Base-by-base conservation (phyloP, 2,888 invertebrate genomes). In the Tortricodes alternella region DNA sequence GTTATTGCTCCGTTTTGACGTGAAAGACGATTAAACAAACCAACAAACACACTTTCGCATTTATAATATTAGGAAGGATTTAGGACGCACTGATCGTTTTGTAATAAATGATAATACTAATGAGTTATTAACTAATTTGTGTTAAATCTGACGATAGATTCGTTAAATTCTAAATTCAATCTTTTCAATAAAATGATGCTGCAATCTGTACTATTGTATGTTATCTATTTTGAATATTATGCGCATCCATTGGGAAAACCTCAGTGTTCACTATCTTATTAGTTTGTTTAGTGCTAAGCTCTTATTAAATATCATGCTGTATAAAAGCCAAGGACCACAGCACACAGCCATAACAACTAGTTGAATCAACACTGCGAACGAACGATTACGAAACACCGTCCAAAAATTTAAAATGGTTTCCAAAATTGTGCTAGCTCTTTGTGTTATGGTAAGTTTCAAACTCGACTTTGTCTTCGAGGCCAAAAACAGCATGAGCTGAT, bases 161-260 rank as follows among this genome's bases (percentile, higher is more conserved):
- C 16, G 27, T 15, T 15, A n/a, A 15, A 43, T 9, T 18, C 16
- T 23, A n/a, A 1, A n/a, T n/a, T 27, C n/a, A 2, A 18, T 3
- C 4, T 34, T 53, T 43, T 53, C 5, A 52, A 35, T 44, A 46
- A 57, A 56, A 21, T 46, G 60, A 51, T 48, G 32, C 35, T 74
- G 71, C 70, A 62, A 58, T 67, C 71, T 65, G 56, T 74, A 74
- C 70, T 57, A 59, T 21, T 9, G 46, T 44, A 50, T 62, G 64
- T 76, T 83, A 84, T 84, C 84, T 73, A 58, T 73, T 76, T 70
- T 74, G 61, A 71, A 72, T 66, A 64, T 66, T 70, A 58, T 64
- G 68, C 59, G 64, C 74, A 75, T 76, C 68, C 70, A 71, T 64
- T 68, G 85, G 89, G 73, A 88, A 88, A 87, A 82, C 88, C 88